phyloP scores from a whole-genome alignment of 1,140 invertebrate genomes.

The Pararge aegeria region DNA sequence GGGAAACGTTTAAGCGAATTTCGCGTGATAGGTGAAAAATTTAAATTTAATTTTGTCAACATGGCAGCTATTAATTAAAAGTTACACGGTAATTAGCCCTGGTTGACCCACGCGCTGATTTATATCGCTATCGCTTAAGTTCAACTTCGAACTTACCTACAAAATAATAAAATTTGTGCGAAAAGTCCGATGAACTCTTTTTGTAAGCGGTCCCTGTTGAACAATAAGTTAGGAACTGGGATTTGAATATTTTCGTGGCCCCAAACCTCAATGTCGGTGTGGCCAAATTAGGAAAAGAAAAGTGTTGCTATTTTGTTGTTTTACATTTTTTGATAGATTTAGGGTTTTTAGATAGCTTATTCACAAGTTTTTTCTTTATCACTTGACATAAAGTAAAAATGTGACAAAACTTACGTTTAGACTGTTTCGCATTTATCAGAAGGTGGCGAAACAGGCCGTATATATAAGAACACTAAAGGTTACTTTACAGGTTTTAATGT shows the following conservation, averaged over 20 bases:
- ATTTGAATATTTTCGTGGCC: background rate
- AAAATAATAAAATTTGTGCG: background rate
- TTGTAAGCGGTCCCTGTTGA: background rate
- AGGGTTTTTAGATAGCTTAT: no score
- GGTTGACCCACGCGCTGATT: slow-evolving; percentile 5
- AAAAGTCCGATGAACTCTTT: background rate
- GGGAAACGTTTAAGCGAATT: background rate
- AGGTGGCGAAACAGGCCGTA: no score
- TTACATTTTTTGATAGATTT: no score
- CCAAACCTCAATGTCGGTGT: no score
- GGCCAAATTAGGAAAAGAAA: no score
- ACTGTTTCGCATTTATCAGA: no score
- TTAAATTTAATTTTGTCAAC: slow-evolving; percentile 10
- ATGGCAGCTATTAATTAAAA: slow-evolving; percentile 16
- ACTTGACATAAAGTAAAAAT: no score
- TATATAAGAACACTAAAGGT: no score
- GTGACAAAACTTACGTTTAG: no score
- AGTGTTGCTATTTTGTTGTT: no score
- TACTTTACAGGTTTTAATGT: no score
- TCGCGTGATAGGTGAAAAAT: background rate
- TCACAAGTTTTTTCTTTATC: no score
- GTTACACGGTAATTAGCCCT: slow-evolving; percentile 17
- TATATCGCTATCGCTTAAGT: slow-evolving; percentile 3
- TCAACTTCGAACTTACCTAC: background rate
- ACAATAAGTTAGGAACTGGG: background rate